Evolutionary conservation across 2,797 vertebrate species (phyloP).

Genomic region (Hapalemur alaotrensis): DNA sequence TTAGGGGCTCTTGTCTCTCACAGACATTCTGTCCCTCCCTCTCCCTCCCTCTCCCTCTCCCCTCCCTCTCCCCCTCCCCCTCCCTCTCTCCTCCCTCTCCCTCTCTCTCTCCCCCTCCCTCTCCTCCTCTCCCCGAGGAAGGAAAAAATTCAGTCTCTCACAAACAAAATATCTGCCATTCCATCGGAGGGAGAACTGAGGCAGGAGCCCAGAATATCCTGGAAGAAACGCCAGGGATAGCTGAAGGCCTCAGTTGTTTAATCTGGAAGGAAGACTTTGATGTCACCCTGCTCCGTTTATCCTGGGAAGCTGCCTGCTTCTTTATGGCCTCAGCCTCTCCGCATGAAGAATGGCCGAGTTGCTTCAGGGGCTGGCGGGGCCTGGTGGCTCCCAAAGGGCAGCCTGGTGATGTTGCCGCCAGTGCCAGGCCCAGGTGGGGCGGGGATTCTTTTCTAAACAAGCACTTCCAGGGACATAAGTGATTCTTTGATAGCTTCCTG

Average conservation of each 20-base stretch:
- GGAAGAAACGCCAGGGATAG: slow-evolving; percentile 83
- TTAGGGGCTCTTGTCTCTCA: slow-evolving; percentile 28
- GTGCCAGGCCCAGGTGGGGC: slow-evolving; percentile 81
- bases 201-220: slow-evolving; percentile 85
- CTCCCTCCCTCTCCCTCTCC: not conserved
- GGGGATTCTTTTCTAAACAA: slow-evolving; percentile 83
- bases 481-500: slow-evolving; percentile 83
- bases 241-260: slow-evolving; percentile 85
- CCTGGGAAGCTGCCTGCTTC: slow-evolving; percentile 85
- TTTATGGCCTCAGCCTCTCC: slow-evolving; percentile 78
- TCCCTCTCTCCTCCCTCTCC: not conserved
- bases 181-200: slow-evolving; percentile 83
- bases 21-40: slow-evolving; percentile 8
- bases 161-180: slow-evolving; percentile 83
- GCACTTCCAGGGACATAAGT: slow-evolving; percentile 85
- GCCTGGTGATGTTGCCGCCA: not conserved
- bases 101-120: slow-evolving; percentile 4
- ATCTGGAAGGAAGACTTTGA: slow-evolving; percentile 86
- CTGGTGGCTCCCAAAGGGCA: slow-evolving; percentile 64
- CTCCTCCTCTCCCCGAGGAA: slow-evolving; percentile 65
- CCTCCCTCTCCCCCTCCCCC: no score
- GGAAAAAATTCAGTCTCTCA: slow-evolving; percentile 78
- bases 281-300: slow-evolving; percentile 84
- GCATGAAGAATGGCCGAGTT: slow-evolving; percentile 77
- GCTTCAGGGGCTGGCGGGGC: slow-evolving; percentile 76